Conservation (phyloP, 2,797 vertebrate genomes). For the Sarcoramphus papa region DNA sequence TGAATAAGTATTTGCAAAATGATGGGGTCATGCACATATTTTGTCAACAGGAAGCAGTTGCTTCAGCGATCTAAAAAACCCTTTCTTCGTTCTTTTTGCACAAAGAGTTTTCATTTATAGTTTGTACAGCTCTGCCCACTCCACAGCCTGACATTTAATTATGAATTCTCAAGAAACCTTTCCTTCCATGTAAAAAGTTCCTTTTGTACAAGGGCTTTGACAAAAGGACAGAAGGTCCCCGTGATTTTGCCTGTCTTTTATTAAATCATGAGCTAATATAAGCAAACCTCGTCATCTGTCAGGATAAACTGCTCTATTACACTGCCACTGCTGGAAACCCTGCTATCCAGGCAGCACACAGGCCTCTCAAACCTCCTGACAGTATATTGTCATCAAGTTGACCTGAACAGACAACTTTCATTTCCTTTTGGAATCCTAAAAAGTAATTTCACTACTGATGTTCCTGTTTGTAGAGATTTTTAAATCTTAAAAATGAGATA, state of each 20-base stretch:
- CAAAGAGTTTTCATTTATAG: not conserved
- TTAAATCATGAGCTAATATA: constrained; percentile 55
- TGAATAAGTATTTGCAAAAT: not conserved
- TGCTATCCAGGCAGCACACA: not conserved
- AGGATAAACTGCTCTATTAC: constrained; percentile 20
- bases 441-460: not conserved
- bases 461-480: not conserved
- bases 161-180: constrained; percentile 54
- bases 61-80: not conserved
- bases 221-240: constrained; percentile 27
- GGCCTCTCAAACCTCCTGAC: not conserved
- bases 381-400: not conserved
- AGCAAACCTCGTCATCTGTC: constrained; percentile 14
- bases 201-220: constrained; percentile 24
- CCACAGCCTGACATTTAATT: constrained; percentile 62
- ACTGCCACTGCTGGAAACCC: not conserved
- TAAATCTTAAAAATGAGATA: not conserved
- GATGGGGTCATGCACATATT: not conserved
- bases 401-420: not conserved
- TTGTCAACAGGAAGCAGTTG: not conserved
- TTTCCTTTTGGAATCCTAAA: not conserved
- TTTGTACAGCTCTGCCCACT: not conserved
- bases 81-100: not conserved
- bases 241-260: constrained; percentile 25
- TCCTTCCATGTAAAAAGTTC: constrained; percentile 26